phyloP scores from a whole-genome alignment of 2,113 vertebrate genomes.

The Spizaetus ornatus region DNA sequence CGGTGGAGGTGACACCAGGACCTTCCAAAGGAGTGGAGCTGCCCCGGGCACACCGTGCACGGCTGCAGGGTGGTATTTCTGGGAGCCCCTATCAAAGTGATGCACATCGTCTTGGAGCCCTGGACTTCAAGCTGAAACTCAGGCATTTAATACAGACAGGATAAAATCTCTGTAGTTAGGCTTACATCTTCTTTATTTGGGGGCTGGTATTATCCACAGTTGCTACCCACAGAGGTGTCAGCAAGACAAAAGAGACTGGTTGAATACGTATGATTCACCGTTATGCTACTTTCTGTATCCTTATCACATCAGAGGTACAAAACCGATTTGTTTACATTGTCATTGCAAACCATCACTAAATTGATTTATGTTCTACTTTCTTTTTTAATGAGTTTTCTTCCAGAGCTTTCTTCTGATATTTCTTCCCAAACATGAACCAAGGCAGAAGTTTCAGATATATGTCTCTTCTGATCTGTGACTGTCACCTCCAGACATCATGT shows the following conservation, averaged over 20 bases:
- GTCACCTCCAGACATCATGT: neutral
- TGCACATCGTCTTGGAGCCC: neutral
- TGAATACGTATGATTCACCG: neutral
- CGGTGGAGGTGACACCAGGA: neutral
- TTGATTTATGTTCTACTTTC: neutral
- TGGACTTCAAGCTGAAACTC: neutral
- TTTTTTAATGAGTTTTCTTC: neutral
- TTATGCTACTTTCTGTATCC: neutral
- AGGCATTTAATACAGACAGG: neutral
- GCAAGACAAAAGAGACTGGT: neutral
- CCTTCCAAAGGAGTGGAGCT: neutral
- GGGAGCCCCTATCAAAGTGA: neutral
- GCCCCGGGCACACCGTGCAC: neutral
- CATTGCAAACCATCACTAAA: neutral
- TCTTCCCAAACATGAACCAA: neutral
- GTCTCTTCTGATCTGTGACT: neutral
- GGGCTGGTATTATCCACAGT: neutral
- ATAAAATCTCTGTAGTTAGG: neutral
- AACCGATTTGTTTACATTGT: neutral
- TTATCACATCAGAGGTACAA: neutral
- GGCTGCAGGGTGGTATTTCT: neutral
- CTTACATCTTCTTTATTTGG: neutral
- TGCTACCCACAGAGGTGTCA: neutral
- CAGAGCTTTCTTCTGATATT: neutral
- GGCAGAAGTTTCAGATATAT: neutral